Base-by-base conservation (phyloP, 2,113 vertebrate genomes). In the Pelvicachromis taeniatus region DNA sequence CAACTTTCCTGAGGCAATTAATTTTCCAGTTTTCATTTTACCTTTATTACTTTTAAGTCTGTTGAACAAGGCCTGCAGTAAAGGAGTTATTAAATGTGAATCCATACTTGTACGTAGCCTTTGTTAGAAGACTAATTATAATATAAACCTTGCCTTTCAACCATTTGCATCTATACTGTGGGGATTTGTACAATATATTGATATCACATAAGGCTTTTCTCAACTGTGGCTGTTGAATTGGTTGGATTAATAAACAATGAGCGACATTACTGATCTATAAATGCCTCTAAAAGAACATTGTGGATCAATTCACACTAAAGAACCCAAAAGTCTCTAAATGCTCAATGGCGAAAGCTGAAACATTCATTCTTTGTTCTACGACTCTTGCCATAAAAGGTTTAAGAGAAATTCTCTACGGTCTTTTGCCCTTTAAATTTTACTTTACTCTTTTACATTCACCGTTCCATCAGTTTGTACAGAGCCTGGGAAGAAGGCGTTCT, bases 201-300 rank as follows among this genome's bases (percentile, higher is more conserved):
- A 80, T 52, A 16, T 75, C 80, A 10, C 26, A 31, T 54, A 52
- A 80, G n/a, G 16, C 19, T 58, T 85, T 85, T 78, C 58, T 81
- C 56, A 73, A 40, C 55, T 61, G 33, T 19, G 7, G 77, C 81
- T 89, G 89, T 85, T 91, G 85, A 82, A 90, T 81, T 89, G 63
- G 45, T 52, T 79, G 65, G 77, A 80, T 48, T 73, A 84, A 91
- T 26, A 89, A 84, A 50, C 26, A 75, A 75, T n/a, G 10, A 31
- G 82, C 82, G 54, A n/a, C 31, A 79, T 56, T 85, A 89, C 65
- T 81, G 82, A 94, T 89, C 87, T 11, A 70, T 53, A 33, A 54
- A 54, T 84, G n/a, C 35, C 73, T 68, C n/a, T 82, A 82, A 91
- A 79, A 91, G 63, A 63, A 88, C 26, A 83, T 86, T 79, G 56